Base-by-base conservation (phyloP, 2,888 invertebrate genomes). In the Empis livida region DNA sequence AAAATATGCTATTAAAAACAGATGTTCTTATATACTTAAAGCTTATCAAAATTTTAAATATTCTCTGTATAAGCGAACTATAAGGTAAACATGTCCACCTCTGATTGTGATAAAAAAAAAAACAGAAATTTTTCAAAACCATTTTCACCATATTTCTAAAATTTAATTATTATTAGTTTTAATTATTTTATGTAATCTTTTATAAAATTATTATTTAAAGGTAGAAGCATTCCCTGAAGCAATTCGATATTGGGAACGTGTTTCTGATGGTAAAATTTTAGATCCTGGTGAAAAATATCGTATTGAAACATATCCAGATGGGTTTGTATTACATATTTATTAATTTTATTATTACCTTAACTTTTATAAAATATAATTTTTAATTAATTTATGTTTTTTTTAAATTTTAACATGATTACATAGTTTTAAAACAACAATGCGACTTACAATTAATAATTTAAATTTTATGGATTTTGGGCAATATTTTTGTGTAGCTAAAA, bases 161-260 rank as follows among this genome's bases (percentile, higher is more conserved):
- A n/a, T n/a, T n/a, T n/a, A n/a, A n/a, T n/a, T n/a, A n/a, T n/a
- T n/a, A n/a, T n/a, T n/a, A n/a, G n/a, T n/a, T n/a, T n/a, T n/a
- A n/a, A n/a, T n/a, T n/a, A n/a, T n/a, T n/a, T n/a, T n/a, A n/a
- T n/a, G n/a, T n/a, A n/a, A n/a, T n/a, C n/a, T n/a, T n/a, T n/a
- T n/a, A 8, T 27, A 27, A 27, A 6, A 5, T 20, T 20, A 42
- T 27, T 44, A 45, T 40, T 23, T 17, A 49, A 55, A 77, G 77
- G 80, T 90, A 20, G 91, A 93, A 71, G 89, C 90, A 0, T 91
- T 82, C 69, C 92, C 92, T 0, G 84, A 86, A 58, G 83, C 91
- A 1, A 78, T 88, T 1, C 75, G 84, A 44, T 89, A 88, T 57
- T 93, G 93, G 93, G 87, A 90, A 61, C 74, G 79, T 14, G 63